A percentile compares a stretch with the other conserved stretches of the same genome.
Evolutionary conservation across 1,140 invertebrate species (phyloP).

Genomic region (Anoplolepis gracilipes): DNA sequence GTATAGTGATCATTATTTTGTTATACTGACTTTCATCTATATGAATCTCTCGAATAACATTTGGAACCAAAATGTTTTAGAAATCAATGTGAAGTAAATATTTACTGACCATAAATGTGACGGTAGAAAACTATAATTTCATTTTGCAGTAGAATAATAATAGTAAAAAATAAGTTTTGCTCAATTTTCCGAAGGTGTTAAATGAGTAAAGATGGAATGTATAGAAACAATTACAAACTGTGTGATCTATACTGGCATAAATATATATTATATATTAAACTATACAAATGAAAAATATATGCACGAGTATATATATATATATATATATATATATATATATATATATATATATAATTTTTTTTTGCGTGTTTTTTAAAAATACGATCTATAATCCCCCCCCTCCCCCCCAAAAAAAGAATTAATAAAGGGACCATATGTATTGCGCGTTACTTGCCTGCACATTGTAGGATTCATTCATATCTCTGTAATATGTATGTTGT

Average conservation of each 20-base stretch:
- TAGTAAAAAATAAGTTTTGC: conserved; percentile 8
- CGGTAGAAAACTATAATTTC: not conserved
- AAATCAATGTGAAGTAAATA: conserved; percentile 14
- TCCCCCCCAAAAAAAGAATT: no score
- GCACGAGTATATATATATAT: conserved; percentile 3
- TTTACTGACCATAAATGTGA: not conserved
- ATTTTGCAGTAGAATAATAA: conserved; percentile 29
- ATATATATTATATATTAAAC: conserved; percentile 3
- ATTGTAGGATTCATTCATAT: conserved; percentile 45
- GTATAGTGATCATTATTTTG: not conserved
- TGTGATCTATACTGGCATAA: conserved; percentile 31
- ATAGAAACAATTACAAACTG: not conserved
- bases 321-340: conserved; percentile 11
- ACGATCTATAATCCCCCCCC: conserved; percentile 52
- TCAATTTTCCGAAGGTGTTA: conserved; percentile 25
- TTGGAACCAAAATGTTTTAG: not conserved
- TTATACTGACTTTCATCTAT: conserved; percentile 13
- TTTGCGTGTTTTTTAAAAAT: conserved; percentile 30
- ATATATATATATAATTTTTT: conserved; percentile 31
- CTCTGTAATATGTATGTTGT: conserved; percentile 39
- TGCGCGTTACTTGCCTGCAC: conserved; percentile 41
- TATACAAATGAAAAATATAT: conserved; percentile 5
- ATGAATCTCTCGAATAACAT: conserved; percentile 3
- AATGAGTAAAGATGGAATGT: conserved; percentile 19
- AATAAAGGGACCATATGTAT: conserved; percentile 71